A percentile compares a stretch with the other conserved stretches of the same genome.
Conservation (phyloP, 2,113 vertebrate genomes). For the Sturnira hondurensis region DNA sequence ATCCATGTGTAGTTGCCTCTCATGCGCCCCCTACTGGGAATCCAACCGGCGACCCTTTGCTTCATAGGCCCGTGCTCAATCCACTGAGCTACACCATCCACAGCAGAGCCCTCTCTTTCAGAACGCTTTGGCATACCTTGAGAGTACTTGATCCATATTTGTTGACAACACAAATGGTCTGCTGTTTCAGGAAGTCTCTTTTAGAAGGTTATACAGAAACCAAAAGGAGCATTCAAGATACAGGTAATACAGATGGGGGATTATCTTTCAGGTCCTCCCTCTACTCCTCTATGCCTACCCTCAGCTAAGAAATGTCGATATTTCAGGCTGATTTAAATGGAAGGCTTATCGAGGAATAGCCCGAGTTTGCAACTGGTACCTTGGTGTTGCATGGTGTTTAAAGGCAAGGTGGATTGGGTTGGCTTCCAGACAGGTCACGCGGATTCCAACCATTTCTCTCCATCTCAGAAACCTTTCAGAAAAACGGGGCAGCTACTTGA, state of each 20-base stretch:
- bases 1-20: too few species aligned
- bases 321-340: background rate
- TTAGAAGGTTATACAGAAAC: background rate
- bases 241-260: rapidly evolving
- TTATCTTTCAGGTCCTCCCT: rapidly evolving
- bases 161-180: background rate
- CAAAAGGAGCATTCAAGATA: rapidly evolving
- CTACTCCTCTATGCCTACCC: background rate
- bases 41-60: too few species aligned
- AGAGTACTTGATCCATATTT: background rate
- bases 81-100: too few species aligned
- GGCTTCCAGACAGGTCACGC: too few species aligned
- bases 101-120: background rate
- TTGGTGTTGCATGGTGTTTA: background rate
- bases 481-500: background rate
- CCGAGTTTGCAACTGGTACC: rapidly evolving
- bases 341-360: background rate
- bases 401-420: background rate
- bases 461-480: background rate
- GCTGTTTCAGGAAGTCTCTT: background rate
- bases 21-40: too few species aligned
- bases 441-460: background rate
- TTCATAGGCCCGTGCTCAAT: too few species aligned
- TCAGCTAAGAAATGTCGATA: too few species aligned
- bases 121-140: background rate